Evolutionary conservation across 2,113 vertebrate genomes (phyloP).

Genomic region (Bostrychus sinensis): DNA sequence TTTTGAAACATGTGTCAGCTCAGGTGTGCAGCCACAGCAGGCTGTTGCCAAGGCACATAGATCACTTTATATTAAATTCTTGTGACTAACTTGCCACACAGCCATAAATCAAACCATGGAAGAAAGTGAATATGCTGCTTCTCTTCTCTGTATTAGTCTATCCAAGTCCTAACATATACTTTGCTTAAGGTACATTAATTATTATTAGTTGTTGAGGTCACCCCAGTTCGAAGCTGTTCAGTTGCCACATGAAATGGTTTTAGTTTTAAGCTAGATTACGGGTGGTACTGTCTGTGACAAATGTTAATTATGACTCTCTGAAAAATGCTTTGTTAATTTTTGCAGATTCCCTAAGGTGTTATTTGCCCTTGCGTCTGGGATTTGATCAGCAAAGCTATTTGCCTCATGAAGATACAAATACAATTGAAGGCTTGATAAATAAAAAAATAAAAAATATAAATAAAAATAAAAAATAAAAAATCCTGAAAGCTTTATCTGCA

Average conservation of each 20-base stretch:
- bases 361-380: conserved; percentile 48
- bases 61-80: conserved; percentile 80
- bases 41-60: conserved; percentile 70
- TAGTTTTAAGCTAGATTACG: conserved; percentile 43
- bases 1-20: too few species aligned
- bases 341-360: conserved; percentile 48
- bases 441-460: conserved; percentile 57
- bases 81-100: conserved; percentile 65
- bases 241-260: conserved; percentile 44
- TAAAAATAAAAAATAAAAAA: too few species aligned
- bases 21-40: conserved; percentile 59
- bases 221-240: conserved; percentile 51
- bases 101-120: conserved; percentile 76
- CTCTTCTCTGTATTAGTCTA: background rate
- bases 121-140: conserved; percentile 55
- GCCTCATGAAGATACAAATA: conserved; percentile 53
- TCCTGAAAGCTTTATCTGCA: conserved; percentile 66
- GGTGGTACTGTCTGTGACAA: conserved; percentile 54
- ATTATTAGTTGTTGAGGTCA: conserved; percentile 21
- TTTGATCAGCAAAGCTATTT: conserved; percentile 38
- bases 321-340: conserved; percentile 46
- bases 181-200: conserved; percentile 38
- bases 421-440: conserved; percentile 49
- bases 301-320: conserved; percentile 47
- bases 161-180: conserved; percentile 16